Evolutionary conservation across 2,113 vertebrate species (phyloP).

Genomic region (Campylorhamphus procurvoides): DNA sequence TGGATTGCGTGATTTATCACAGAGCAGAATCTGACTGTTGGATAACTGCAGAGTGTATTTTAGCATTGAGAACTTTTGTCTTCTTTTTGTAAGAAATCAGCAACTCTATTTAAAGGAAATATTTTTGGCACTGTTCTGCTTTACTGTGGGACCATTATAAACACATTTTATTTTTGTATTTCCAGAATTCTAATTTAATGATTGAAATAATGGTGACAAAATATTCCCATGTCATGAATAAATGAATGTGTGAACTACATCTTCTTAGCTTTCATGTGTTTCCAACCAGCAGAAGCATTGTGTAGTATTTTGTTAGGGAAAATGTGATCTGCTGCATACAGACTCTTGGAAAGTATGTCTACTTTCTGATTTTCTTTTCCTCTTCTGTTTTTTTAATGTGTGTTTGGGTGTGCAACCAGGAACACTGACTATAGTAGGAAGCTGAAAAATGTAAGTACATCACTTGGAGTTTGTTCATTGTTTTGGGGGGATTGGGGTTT

Average conservation of each 20-base stretch:
- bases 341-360: slow-evolving; percentile 42
- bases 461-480: neutral
- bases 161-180: slow-evolving; percentile 1
- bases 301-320: neutral
- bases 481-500: too few relatives aligned
- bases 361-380: slow-evolving; percentile 28
- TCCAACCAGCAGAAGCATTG: slow-evolving; percentile 34
- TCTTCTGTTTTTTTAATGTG: neutral
- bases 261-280: slow-evolving; percentile 28
- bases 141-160: slow-evolving; percentile 14
- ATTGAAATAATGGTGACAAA: slow-evolving; percentile 48
- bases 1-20: neutral
- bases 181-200: slow-evolving; percentile 22
- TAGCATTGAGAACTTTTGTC: neutral
- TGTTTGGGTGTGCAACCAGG: slow-evolving; percentile 68
- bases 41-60: neutral
- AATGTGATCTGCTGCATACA: slow-evolving; percentile 25
- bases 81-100: neutral
- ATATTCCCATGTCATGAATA: slow-evolving; percentile 34
- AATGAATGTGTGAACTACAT: slow-evolving; percentile 48
- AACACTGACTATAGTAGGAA: slow-evolving; percentile 87
- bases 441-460: slow-evolving; percentile 93
- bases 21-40: neutral
- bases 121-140: slow-evolving; percentile 2
- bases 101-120: neutral